Base-by-base conservation (phyloP, 1,140 invertebrate species). In the Centruroides vittatus region DNA sequence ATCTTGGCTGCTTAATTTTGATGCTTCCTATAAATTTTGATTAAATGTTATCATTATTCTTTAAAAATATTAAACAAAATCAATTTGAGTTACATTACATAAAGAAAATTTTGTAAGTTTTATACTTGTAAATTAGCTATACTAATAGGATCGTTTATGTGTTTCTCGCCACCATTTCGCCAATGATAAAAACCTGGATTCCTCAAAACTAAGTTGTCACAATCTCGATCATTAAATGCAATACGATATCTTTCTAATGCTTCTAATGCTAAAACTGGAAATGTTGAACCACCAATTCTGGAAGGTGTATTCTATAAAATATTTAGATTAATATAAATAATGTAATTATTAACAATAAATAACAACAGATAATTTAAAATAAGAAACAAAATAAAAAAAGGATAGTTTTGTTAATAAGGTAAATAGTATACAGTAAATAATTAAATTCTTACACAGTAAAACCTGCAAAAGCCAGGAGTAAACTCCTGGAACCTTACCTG, bases 161-260 rank as follows among this genome's bases (percentile, higher is more conserved):
- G 96, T 67, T 93, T 93, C 76, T 99, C 96, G 10, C 96, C 96
- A 3, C 95, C 96, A 63, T 85, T 83, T 70, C 95, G 81, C 93
- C 93, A 98, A 74, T 98, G 93, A 70, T 91, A 98, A 66, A 85
- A 83, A 47, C 96, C 96, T 48, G 93, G 92, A 78, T 97, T 96
- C 60, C 90, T 83, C 11, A 98, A 78, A 6, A 98, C 83, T 47
- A 73, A 64, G 47, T 75, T 74, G 72, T 98, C 95, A 36, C 80
- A 76, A 60, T 81, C 73, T 57, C 80, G 75, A 4, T 81, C 75
- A 59, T 81, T 80, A 70, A 88, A 96, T 0, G 90, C 85, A 5
- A 91, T 76, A 55, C 82, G 78, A 73, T 94, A 91, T 41, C 92
- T 79, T 54, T 89, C 83, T 59, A 88, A 82, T 6, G 86, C 86